Evolutionary conservation across 2,888 invertebrate genomes (phyloP).

Genomic region (Netelia fuscicornis): DNA sequence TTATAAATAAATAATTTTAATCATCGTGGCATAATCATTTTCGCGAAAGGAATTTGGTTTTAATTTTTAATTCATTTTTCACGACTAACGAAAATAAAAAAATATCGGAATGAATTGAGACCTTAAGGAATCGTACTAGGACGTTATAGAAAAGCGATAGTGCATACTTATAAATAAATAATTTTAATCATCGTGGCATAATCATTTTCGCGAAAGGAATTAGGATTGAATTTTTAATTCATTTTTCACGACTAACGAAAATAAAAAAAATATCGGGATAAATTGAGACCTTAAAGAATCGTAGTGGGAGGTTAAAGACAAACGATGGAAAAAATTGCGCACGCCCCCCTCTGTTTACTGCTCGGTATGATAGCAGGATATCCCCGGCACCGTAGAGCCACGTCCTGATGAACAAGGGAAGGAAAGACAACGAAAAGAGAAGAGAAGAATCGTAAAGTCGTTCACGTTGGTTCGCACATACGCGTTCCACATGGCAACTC

Average conservation of each 20-base stretch:
- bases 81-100: too few species aligned
- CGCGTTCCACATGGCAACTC: constrained; percentile 61
- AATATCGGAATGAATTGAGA: too few species aligned
- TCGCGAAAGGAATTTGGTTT: too few species aligned
- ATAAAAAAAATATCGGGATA: background rate
- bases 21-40: too few species aligned
- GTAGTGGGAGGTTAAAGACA: background rate
- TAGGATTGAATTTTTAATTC: too few species aligned
- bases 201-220: too few species aligned
- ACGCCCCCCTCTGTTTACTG: background rate
- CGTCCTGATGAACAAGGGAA: background rate
- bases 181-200: too few species aligned
- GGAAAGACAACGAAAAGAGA: constrained; percentile 34
- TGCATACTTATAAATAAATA: too few species aligned
- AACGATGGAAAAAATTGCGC: background rate
- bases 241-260: too few species aligned
- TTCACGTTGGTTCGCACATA: constrained; percentile 48
- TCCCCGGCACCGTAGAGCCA: constrained; percentile 11
- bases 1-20: too few species aligned
- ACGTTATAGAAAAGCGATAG: too few species aligned
- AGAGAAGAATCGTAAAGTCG: constrained; percentile 59
- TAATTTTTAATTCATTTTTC: too few species aligned
- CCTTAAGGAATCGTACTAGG: background rate
- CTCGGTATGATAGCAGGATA: constrained; percentile 14
- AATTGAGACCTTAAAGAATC: background rate